Base-by-base conservation (phyloP, 1,140 invertebrate genomes). In the Cotesia chilonis region DNA sequence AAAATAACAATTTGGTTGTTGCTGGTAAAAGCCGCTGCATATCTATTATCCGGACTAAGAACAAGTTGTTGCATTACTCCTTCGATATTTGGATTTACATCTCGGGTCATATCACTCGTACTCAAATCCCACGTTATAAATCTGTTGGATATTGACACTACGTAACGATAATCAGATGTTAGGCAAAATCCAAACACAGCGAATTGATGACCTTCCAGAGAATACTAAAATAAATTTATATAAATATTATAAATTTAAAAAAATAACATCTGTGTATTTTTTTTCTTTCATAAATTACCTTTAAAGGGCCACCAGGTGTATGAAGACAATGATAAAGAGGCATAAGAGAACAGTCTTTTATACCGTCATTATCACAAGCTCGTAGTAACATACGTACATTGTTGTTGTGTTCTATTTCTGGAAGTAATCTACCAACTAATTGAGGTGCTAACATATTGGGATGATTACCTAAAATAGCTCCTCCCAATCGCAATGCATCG, bases 81-180 rank as follows among this genome's bases (percentile, higher is more conserved):
- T 80, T 95, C 94, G 20, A 98, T 92, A 57, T 95, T 95, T 0
- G 96, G 96, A 87, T 94, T 95, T 0, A 98, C 92, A 82, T 97
- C 94, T 68, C 95, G 88, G 0, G 95, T 93, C 80, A 98, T 88
- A 87, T 98, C 97, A 73, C 96, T 97, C 0, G 96, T 97, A 17
- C 94, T 94, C 10, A 99, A 86, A 87, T 99, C 97, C 94, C 97
- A 99, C 12, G 98, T 98, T 72, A 99, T 96, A 76, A 99, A 96
- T 80, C 95, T 92, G 81, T 98, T 99, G 1, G 97, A 99, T 79
- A 98, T 96, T 4, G 97, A 98, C 0, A 99, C 94, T 57, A 99
- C 92, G 85, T 98, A 97, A 60, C 96, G 92, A 70, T 93, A 94
- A 87, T 99, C 96, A 0, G 94, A 93, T 0, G 96, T 98, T 7